phyloP scores from a whole-genome alignment of 2,888 invertebrate species.

The Cabera pusaria region DNA sequence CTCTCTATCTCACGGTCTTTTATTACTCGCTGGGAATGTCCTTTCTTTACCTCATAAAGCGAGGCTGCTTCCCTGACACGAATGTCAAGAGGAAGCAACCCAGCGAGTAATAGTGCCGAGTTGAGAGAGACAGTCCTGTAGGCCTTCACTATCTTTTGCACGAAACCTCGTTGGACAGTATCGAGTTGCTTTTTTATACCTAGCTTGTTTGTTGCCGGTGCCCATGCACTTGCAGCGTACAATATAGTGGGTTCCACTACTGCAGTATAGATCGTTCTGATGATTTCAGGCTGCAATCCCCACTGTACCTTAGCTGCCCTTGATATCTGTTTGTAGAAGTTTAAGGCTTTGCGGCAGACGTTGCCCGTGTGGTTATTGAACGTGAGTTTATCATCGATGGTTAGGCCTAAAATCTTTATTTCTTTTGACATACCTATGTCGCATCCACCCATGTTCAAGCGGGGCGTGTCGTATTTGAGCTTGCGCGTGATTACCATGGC shows the following conservation, averaged over 20 bases:
- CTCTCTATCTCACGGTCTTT: not conserved
- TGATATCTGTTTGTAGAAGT: conserved; percentile 4
- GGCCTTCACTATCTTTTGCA: not conserved
- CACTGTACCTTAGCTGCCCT: not conserved
- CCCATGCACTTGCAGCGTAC: conserved; percentile 4
- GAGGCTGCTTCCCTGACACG: conserved; percentile 21
- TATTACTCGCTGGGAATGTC: not conserved
- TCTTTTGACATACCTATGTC: not conserved
- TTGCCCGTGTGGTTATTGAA: not conserved
- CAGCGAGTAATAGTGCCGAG: not conserved
- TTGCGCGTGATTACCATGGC: not conserved
- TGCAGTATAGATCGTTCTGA: conserved; percentile 1
- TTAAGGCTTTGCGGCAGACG: not conserved
- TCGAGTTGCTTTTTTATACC: not conserved
- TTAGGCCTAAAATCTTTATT: conserved; percentile 1
- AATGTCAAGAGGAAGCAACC: conserved; percentile 27
- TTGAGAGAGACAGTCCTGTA: conserved; percentile 1
- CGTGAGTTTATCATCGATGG: conserved; percentile 4
- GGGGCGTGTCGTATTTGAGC: conserved; percentile 1
- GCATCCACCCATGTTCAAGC: conserved; percentile 5
- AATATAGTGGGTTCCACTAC: not conserved
- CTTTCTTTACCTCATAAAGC: conserved; percentile 1
- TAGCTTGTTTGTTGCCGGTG: not conserved
- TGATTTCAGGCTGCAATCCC: conserved; percentile 7
- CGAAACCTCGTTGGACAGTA: conserved; percentile 1